These are phyloP conservation scores for Pteromalus puparum DNA, from an alignment of 1,140 invertebrate species.

Conservation along the genomic window DNA sequence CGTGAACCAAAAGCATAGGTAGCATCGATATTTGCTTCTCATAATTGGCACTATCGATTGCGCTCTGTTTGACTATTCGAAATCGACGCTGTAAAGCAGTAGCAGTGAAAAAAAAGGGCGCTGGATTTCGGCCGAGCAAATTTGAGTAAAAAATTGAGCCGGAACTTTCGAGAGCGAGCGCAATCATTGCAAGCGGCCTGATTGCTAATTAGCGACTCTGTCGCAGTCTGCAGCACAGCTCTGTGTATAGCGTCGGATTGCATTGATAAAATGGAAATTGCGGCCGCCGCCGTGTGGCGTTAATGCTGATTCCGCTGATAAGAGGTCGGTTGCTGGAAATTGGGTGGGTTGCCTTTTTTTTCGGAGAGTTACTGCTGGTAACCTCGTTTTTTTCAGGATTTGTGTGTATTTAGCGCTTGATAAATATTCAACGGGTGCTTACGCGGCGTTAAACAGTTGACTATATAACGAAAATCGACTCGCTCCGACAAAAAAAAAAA, in stretches of 20 bases:
- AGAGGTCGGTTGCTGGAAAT: not conserved
- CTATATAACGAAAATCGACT: too few relatives aligned
- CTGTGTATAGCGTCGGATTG: not conserved
- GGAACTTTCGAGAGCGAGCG: not conserved
- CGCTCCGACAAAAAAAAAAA: too few relatives aligned
- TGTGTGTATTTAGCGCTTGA: too few relatives aligned
- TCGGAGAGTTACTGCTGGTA: too few relatives aligned
- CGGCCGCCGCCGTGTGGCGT: not conserved
- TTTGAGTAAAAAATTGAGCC: constrained; percentile 37
- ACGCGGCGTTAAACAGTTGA: too few relatives aligned
- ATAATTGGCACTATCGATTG: constrained; percentile 36
- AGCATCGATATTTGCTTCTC: constrained; percentile 5
- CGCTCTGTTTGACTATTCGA: constrained; percentile 13
- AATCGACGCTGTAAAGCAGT: constrained; percentile 9
- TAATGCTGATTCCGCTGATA: constrained; percentile 26
- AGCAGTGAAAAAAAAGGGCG: not conserved
- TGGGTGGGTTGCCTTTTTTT: not conserved
- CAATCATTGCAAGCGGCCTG: constrained; percentile 11
- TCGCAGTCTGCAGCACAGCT: not conserved
- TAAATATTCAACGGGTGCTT: too few relatives aligned
- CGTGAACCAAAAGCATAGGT: not conserved
- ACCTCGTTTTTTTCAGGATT: too few relatives aligned
- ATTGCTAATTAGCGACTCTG: constrained; percentile 39
- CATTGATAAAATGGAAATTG: constrained; percentile 41
- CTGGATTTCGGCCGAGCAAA: constrained; percentile 25